Evolutionary conservation across 2,797 vertebrate species (phyloP).

Genomic region (Mycteria americana): DNA sequence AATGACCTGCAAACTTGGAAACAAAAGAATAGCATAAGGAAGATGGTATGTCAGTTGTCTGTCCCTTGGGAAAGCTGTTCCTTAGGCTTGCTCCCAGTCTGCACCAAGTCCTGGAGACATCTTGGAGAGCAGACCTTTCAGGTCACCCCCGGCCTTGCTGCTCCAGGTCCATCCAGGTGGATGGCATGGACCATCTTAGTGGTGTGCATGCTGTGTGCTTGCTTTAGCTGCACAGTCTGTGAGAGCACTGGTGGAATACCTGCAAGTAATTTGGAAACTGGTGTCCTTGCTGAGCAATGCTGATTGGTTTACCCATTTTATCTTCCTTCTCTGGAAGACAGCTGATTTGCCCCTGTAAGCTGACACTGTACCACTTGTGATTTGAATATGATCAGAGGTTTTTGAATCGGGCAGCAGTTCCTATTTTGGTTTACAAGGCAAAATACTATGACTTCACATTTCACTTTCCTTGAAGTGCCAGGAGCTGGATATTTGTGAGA

Average conservation of each 20-base stretch:
- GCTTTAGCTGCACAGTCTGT: too few species aligned
- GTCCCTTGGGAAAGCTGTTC: background rate
- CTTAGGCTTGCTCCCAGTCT: background rate
- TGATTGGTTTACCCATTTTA: rapidly evolving
- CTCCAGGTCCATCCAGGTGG: rapidly evolving
- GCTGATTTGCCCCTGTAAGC: background rate
- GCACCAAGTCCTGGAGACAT: background rate
- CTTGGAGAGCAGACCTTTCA: background rate
- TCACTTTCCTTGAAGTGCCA: background rate
- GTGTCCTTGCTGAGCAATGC: background rate
- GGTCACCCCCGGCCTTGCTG: too few species aligned
- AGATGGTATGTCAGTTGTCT: too few species aligned
- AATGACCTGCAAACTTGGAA: background rate
- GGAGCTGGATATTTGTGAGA: background rate
- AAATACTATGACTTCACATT: background rate
- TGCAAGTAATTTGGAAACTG: rapidly evolving
- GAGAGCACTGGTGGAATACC: too few species aligned
- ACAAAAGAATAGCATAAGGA: rapidly evolving
- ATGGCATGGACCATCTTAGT: too few species aligned
- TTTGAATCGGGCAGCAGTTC: background rate
- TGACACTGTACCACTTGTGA: background rate
- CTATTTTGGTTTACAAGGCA: background rate
- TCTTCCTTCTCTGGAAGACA: background rate
- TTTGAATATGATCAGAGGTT: background rate
- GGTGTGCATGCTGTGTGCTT: background rate